Evolutionary conservation across 2,797 vertebrate species (phyloP).

Genomic region (Takifugu rubripes): DNA sequence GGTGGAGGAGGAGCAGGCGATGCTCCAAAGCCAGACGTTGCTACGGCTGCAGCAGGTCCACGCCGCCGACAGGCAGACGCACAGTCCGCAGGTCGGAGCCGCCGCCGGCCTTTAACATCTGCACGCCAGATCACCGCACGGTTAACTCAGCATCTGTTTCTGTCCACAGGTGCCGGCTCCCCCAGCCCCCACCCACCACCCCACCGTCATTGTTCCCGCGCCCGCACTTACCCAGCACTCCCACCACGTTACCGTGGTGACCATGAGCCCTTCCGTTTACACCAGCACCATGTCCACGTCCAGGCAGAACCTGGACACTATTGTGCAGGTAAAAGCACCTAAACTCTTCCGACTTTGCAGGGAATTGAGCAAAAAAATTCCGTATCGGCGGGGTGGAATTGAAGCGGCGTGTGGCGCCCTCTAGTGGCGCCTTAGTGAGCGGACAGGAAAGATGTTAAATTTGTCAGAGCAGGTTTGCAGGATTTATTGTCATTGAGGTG

Average conservation of each 20-base stretch:
- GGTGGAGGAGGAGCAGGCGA: slow-evolving; percentile 92
- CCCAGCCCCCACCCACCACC: slow-evolving; percentile 91
- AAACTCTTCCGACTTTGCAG: not conserved
- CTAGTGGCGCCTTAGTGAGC: no score
- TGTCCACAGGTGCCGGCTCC: slow-evolving; percentile 79
- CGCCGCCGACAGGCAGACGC: slow-evolving; percentile 79
- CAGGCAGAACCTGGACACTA: slow-evolving; percentile 98
- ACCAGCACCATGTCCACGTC: slow-evolving; percentile 95
- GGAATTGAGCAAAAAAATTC: not conserved
- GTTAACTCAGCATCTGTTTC: not conserved
- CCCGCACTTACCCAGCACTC: slow-evolving; percentile 83
- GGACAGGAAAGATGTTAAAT: no score
- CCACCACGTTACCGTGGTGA: slow-evolving; percentile 93
- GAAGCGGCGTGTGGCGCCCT: no score
- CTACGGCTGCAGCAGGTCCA: slow-evolving; percentile 82
- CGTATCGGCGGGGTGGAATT: no score
- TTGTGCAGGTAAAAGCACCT: slow-evolving; percentile 86
- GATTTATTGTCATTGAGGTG: no score
- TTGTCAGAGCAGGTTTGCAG: no score
- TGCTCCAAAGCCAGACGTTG: slow-evolving; percentile 82
- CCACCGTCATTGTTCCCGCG: slow-evolving; percentile 91
- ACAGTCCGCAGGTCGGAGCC: slow-evolving; percentile 82
- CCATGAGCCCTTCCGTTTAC: slow-evolving; percentile 90
- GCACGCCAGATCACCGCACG: not conserved
- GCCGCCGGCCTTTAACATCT: not conserved